Evolutionary conservation across 2,888 invertebrate species (phyloP).

Genomic region (Andricus curvator): DNA sequence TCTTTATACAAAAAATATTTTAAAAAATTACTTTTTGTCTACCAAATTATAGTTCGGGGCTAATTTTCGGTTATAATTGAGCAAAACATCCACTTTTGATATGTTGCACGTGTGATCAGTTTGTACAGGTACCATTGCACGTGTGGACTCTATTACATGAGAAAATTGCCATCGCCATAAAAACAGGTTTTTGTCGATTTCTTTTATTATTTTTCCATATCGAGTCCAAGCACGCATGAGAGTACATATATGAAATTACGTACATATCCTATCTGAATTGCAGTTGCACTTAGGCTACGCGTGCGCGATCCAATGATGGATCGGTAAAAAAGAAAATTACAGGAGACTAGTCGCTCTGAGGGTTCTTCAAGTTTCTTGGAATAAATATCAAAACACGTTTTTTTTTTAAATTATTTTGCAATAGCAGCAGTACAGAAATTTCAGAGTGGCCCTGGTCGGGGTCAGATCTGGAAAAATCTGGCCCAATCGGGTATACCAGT

Average conservation of each 20-base stretch:
- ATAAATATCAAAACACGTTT: neutral
- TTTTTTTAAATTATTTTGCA: neutral
- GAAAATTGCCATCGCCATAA: slow-evolving; percentile 55
- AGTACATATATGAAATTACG: slow-evolving; percentile 24
- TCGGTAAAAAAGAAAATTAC: slow-evolving; percentile 31
- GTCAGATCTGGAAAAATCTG: too few species aligned
- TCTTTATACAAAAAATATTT: too few species aligned
- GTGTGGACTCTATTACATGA: slow-evolving; percentile 54
- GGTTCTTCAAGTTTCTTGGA: slow-evolving; percentile 18
- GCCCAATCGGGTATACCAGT: too few species aligned
- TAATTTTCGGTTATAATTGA: too few species aligned
- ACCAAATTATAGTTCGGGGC: too few species aligned
- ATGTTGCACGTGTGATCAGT: slow-evolving; percentile 20
- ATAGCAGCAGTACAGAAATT: neutral
- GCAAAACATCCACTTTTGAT: neutral
- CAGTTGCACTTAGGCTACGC: slow-evolving; percentile 30
- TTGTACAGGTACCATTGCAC: slow-evolving; percentile 41
- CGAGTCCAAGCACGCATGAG: slow-evolving; percentile 21
- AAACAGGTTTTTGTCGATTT: slow-evolving; percentile 35
- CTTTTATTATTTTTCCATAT: slow-evolving; percentile 30
- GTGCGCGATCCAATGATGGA: slow-evolving; percentile 30
- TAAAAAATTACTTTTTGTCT: too few species aligned
- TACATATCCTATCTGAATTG: slow-evolving; percentile 26
- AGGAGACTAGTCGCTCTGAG: slow-evolving; percentile 9
- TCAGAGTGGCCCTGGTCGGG: too few species aligned